Conservation (phyloP, 2,888 invertebrate species). For the Orthosia cruda region DNA sequence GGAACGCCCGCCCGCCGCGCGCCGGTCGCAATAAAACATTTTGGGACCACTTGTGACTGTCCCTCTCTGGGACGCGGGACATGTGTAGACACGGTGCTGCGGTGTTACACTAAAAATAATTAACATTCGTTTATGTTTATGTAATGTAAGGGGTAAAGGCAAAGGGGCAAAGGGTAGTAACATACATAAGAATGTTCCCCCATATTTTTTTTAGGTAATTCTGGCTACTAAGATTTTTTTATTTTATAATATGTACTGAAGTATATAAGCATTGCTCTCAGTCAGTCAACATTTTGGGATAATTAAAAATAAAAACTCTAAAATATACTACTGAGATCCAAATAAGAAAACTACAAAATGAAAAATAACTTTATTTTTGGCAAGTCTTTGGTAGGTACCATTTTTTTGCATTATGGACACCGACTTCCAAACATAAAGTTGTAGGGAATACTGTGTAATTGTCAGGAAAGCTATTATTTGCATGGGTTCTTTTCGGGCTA, state of each 20-base stretch:
- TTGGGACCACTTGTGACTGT: constrained; percentile 30
- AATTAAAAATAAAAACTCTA: too few species aligned
- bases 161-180: not conserved
- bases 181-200: not conserved
- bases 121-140: not conserved
- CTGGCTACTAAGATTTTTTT: not conserved
- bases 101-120: not conserved
- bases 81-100: not conserved
- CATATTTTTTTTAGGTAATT: not conserved
- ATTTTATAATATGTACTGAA: not conserved
- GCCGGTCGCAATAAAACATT: constrained; percentile 49
- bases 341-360: too few species aligned
- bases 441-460: too few species aligned
- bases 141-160: too few species aligned
- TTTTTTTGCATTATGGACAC: too few species aligned
- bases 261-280: not conserved
- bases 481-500: too few species aligned
- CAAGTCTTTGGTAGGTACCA: too few species aligned
- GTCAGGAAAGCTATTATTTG: too few species aligned
- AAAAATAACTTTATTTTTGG: too few species aligned
- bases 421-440: too few species aligned
- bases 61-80: constrained; percentile 20
- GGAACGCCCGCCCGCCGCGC: constrained; percentile 35
- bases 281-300: not conserved
- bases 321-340: too few species aligned